A percentile compares a stretch with the other conserved stretches of the same genome.
These are phyloP conservation scores for Cataglyphis rosenhaueri DNA, from an alignment of 2,888 invertebrate species.

Conservation along the genomic window DNA sequence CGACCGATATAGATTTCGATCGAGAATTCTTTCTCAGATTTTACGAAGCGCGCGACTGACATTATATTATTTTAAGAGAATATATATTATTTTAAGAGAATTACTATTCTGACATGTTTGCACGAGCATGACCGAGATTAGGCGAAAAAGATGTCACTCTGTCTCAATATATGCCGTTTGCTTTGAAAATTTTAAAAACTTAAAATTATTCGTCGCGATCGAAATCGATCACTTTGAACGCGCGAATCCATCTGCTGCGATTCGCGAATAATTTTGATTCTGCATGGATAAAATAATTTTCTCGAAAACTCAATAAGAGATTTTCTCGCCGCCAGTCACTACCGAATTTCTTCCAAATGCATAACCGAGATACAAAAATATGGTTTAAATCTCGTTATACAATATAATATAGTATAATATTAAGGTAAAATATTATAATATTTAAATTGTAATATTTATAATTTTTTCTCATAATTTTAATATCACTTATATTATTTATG, in stretches of 20 bases:
- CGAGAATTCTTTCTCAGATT: conserved; percentile 4
- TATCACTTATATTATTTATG: not conserved
- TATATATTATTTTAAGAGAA: not conserved
- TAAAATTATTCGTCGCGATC: not conserved
- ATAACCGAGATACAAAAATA: not conserved
- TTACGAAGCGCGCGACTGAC: not conserved
- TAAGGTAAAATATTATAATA: too few species aligned
- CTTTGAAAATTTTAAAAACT: not conserved
- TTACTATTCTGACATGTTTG: conserved; percentile 13
- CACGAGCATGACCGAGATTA: not conserved
- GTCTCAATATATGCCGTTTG: not conserved
- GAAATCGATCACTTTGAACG: not conserved
- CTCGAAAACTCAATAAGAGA: not conserved
- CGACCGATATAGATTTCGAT: conserved; percentile 27
- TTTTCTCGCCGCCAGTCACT: not conserved
- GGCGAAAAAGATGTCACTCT: not conserved
- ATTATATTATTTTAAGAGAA: conserved; percentile 23
- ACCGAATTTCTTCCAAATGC: not conserved
- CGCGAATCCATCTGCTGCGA: not conserved
- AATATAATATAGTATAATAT: not conserved
- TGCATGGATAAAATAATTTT: not conserved
- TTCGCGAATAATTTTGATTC: conserved; percentile 1
- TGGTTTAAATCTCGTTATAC: not conserved
- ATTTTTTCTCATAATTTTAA: not conserved
- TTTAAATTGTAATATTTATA: not conserved